phyloP scores from a whole-genome alignment of 2,797 vertebrate species.

The Tarsius wallacei region DNA sequence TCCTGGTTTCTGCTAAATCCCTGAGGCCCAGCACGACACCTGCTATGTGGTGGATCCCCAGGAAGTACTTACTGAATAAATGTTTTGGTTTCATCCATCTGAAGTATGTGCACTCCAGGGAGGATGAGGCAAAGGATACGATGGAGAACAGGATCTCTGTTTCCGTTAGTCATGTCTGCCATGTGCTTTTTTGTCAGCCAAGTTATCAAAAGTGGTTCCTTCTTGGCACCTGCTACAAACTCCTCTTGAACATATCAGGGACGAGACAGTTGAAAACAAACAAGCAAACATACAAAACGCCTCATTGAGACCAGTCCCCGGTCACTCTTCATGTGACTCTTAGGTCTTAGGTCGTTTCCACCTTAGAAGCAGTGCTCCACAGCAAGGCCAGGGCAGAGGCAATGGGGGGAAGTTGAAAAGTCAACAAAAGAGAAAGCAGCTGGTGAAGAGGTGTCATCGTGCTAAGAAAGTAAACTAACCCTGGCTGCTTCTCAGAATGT shows the following conservation, averaged over 20 bases:
- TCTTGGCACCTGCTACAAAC: background rate
- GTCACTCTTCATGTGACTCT: too few relatives aligned
- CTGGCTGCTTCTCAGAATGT: background rate
- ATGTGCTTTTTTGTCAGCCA: background rate
- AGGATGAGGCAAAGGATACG: background rate
- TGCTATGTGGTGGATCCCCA: background rate
- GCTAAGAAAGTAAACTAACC: background rate
- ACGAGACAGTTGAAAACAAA: background rate
- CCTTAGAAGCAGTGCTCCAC: background rate
- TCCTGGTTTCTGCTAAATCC: accelerated
- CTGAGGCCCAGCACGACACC: background rate
- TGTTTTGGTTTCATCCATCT: background rate
- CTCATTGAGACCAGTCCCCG: accelerated
- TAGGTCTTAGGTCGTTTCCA: background rate
- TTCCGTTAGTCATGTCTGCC: background rate
- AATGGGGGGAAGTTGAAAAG: background rate
- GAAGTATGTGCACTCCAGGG: background rate
- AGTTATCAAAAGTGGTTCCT: background rate
- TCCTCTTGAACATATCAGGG: background rate
- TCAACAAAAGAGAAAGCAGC: background rate
- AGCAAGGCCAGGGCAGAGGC: background rate
- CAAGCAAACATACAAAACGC: background rate
- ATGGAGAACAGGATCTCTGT: background rate
- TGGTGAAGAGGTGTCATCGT: background rate
- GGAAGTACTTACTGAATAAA: background rate